These are phyloP conservation scores for Caenorhabditis sp. DNA, from an alignment of 2,888 invertebrate species.

Conservation along the genomic window DNA sequence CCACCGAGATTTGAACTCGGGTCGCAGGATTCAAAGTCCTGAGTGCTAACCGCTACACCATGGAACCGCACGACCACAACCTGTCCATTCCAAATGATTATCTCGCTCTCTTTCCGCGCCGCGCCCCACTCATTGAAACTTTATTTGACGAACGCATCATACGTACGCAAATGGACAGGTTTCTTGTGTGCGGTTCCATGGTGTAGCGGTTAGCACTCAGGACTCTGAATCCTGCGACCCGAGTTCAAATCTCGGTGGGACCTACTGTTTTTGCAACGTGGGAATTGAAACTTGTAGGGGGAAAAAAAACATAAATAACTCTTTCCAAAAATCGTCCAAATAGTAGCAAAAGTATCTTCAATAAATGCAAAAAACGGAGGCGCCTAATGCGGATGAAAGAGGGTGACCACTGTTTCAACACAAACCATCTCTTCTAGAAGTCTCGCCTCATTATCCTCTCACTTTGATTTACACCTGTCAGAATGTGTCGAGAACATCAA, in stretches of 20 bases:
- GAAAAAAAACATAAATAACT: no score
- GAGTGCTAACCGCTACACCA: conserved; percentile 76
- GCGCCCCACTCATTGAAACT: not conserved
- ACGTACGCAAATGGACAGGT: no score
- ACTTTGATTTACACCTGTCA: no score
- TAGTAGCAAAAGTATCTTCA: no score
- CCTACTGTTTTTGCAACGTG: conserved; percentile 45
- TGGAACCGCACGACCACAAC: conserved; percentile 42
- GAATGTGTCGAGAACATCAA: no score
- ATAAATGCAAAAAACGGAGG: no score
- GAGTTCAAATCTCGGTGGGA: conserved; percentile 77
- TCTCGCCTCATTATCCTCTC: no score
- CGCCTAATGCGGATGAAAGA: no score
- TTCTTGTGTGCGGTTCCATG: conserved; percentile 61
- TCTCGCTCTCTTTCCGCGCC: not conserved
- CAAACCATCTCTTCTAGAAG: no score
- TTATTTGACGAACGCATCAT: not conserved
- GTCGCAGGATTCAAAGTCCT: conserved; percentile 73
- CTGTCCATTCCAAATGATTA: not conserved
- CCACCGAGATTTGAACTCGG: conserved; percentile 74
- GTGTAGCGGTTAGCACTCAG: conserved; percentile 77
- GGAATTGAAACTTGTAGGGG: no score
- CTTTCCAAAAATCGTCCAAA: no score
- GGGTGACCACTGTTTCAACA: no score
- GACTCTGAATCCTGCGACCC: conserved; percentile 76